Evolutionary conservation across 1,140 invertebrate species (phyloP).

Genomic region (Megalonaias nervosa): DNA sequence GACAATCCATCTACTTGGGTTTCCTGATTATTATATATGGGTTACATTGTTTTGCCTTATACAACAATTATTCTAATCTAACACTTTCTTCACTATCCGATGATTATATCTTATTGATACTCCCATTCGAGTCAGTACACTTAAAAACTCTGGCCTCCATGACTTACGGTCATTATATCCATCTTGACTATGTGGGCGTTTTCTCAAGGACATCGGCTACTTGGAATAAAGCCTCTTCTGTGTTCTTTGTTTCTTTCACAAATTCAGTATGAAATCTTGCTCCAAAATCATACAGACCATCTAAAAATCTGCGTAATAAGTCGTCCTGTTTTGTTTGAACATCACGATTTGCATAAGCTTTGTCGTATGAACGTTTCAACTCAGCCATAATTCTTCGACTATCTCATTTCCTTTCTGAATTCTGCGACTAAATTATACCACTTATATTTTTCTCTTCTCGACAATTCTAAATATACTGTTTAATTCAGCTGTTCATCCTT

Average conservation of each 20-base stretch:
- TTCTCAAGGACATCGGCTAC: background rate
- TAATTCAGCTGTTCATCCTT: too few relatives aligned
- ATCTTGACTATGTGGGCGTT: background rate
- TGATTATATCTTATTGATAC: too few relatives aligned
- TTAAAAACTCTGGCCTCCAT: too few relatives aligned
- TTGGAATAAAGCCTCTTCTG: background rate
- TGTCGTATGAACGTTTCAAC: background rate
- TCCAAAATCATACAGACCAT: background rate
- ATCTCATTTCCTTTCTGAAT: background rate
- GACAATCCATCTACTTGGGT: too few relatives aligned
- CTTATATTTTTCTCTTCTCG: background rate
- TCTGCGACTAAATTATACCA: background rate
- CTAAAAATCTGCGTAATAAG: background rate
- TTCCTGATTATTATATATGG: too few relatives aligned
- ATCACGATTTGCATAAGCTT: background rate
- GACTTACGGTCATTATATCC: too few relatives aligned
- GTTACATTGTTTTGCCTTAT: too few relatives aligned
- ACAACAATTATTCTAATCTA: too few relatives aligned
- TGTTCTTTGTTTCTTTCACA: constrained; percentile 2
- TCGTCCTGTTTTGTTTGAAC: background rate
- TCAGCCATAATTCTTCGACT: background rate
- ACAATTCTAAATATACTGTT: too few relatives aligned
- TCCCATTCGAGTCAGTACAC: too few relatives aligned
- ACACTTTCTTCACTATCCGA: too few relatives aligned
- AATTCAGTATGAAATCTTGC: background rate